A percentile compares a stretch with the other conserved stretches of the same genome.
Evolutionary conservation across 2,113 vertebrate genomes (phyloP).

Genomic region (Pituophis catenifer): DNA sequence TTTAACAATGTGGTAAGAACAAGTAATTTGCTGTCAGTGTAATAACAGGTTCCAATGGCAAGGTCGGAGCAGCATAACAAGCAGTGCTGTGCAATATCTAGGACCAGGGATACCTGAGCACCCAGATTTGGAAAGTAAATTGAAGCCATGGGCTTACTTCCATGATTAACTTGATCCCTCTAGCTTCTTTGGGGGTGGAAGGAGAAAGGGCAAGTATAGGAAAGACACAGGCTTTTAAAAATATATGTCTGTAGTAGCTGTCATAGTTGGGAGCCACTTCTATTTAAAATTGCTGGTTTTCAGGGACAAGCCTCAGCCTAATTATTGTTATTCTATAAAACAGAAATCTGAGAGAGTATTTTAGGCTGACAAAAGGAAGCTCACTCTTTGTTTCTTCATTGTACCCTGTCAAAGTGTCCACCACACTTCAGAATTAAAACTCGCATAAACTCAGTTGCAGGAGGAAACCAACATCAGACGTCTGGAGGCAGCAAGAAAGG

Average conservation of each 20-base stretch:
- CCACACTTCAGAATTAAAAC: constrained; percentile 52
- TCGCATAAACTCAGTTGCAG: constrained; percentile 49
- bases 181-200: too few relatives aligned
- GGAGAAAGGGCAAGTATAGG: not conserved
- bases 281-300: constrained; percentile 68
- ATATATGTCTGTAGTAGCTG: constrained; percentile 33
- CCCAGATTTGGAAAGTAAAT: not conserved
- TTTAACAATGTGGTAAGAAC: not conserved
- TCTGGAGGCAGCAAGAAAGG: not conserved
- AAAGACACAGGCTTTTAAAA: constrained; percentile 14
- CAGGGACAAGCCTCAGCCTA: constrained; percentile 53
- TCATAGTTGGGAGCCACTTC: constrained; percentile 45
- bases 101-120: rapidly evolving
- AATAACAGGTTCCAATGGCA: not conserved
- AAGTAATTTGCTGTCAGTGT: not conserved
- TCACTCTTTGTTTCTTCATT: constrained; percentile 65
- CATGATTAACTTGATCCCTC: not conserved
- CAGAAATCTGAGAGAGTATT: constrained; percentile 57
- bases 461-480: constrained; percentile 36
- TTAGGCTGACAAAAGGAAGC: constrained; percentile 61
- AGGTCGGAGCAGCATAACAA: not conserved
- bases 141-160: constrained; percentile 15
- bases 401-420: constrained; percentile 39
- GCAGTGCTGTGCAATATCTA: not conserved
- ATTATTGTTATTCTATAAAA: constrained; percentile 70